Conservation (phyloP, 2,888 invertebrate genomes). For the Leucoma salicis region DNA sequence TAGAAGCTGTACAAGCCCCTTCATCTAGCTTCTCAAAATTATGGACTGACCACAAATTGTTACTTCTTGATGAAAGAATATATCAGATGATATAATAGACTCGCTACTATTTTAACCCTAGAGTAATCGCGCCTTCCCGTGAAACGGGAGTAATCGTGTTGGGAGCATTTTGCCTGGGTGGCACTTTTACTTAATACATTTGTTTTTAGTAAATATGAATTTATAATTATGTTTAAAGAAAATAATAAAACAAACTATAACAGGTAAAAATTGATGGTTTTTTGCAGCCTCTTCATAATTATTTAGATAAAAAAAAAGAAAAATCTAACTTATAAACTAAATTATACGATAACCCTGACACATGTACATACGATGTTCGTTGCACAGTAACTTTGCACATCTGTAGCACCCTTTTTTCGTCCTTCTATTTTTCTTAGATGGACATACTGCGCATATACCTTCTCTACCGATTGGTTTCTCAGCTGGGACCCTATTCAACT, state of each 20-base stretch:
- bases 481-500: too few relatives aligned
- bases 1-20: too few relatives aligned
- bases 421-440: background rate
- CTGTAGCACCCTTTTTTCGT: slow-evolving; percentile 3
- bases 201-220: background rate
- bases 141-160: slow-evolving; percentile 17
- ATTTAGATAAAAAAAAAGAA: background rate
- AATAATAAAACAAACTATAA: background rate
- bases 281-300: background rate
- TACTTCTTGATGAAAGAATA: too few relatives aligned
- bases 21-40: too few relatives aligned
- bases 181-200: slow-evolving; percentile 6
- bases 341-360: slow-evolving; percentile 8
- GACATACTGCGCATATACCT: slow-evolving; percentile 1
- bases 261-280: background rate
- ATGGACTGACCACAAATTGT: too few relatives aligned
- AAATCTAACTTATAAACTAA: slow-evolving; percentile 1
- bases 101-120: too few relatives aligned
- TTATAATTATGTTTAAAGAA: background rate
- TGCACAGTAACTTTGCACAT: slow-evolving; percentile 15
- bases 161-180: slow-evolving; percentile 19
- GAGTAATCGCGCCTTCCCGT: slow-evolving; percentile 3
- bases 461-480: too few relatives aligned
- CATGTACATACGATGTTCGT: slow-evolving; percentile 14
- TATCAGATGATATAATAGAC: too few relatives aligned